Base-by-base conservation (phyloP, 2,113 vertebrate genomes). In the Calidris pugnax region DNA sequence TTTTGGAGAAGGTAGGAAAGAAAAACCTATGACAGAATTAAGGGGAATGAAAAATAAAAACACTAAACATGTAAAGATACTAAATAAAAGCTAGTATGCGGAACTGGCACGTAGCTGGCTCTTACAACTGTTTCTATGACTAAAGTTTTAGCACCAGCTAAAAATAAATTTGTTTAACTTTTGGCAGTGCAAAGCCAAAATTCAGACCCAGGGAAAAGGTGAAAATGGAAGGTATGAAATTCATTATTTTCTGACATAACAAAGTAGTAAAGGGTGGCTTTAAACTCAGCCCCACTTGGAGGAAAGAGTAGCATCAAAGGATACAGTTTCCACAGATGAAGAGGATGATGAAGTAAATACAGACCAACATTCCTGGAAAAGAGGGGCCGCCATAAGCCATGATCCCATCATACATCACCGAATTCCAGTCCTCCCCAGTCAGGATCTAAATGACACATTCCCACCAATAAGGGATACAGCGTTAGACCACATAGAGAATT, bases 271-370 rank as follows among this genome's bases (percentile, higher is more conserved):
- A 85, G 3, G 20, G 35, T 62, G 43, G 51, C 57, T 90, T 93
- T 60, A 81, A 88, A 87, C 82, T 82, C 68, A 95, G 26, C 72
- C 87, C 41, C 67, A 74, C 51, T 77, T 73, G 92, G 35, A 76
- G 83, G 86, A 97, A 96, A 93, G 73, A 76, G 78, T 82, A 96
- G 95, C 92, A 95, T 47, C 90, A 97, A 98, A 99, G 99, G 99
- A 99, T 99, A 99, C 99, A 99, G 97, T 99, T 99, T 97, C 99
- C 99, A 87, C 99, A 99, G 98, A 99, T 99, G 99, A 99, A 99
- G 98, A 99, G 99, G 98, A 99, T 99, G 99, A 99, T 99, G 98
- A 99, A 99, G 98, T 99, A 99, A 98, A 99, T 99, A 99, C 99
- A 99, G 98, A 99, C 99, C 96, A 99, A 98, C 99, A 99, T 99